Evolutionary conservation across 64 coral and sea anemone species (phyloP).

Genomic region (Montipora sp.): DNA sequence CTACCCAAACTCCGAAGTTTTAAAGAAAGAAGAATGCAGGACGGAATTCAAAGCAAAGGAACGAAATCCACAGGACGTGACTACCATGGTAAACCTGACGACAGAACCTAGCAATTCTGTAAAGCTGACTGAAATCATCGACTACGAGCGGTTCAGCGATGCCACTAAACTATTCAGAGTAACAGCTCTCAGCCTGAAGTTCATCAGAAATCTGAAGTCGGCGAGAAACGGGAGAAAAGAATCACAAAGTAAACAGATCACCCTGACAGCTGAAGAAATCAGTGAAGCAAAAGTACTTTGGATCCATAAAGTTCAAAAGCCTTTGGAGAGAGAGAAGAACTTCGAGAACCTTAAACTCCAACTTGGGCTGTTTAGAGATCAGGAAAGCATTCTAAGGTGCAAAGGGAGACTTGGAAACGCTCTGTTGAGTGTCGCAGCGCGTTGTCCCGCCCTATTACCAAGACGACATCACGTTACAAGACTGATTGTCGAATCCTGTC

Average conservation of each 20-base stretch:
- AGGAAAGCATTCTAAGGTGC: conserved; percentile 50
- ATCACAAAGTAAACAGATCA: background rate
- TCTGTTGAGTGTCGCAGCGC: background rate
- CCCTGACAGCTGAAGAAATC: conserved; percentile 56
- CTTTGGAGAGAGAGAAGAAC: conserved; percentile 24
- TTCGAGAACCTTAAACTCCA: conserved; percentile 60
- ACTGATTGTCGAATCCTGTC: conserved; percentile 48
- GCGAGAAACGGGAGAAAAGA: background rate
- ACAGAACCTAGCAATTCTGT: conserved; percentile 2
- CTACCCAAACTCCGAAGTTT: no score
- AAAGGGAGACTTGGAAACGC: conserved; percentile 60
- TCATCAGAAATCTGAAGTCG: conserved; percentile 45
- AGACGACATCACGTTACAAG: conserved; percentile 63
- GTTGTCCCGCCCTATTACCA: conserved; percentile 55
- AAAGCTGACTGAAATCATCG: conserved; percentile 62
- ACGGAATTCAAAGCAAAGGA: no score
- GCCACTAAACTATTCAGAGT: conserved; percentile 59
- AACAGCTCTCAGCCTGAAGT: conserved; percentile 63
- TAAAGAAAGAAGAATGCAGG: no score
- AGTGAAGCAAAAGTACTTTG: conserved; percentile 25
- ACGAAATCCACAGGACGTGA: no score
- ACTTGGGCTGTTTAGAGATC: conserved; percentile 61
- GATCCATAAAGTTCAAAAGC: conserved; percentile 69
- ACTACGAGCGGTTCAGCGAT: conserved; percentile 65
- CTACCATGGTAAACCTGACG: background rate